Evolutionary conservation across 2,888 invertebrate genomes (phyloP).

Genomic region (Drosophila kuntzei): DNA sequence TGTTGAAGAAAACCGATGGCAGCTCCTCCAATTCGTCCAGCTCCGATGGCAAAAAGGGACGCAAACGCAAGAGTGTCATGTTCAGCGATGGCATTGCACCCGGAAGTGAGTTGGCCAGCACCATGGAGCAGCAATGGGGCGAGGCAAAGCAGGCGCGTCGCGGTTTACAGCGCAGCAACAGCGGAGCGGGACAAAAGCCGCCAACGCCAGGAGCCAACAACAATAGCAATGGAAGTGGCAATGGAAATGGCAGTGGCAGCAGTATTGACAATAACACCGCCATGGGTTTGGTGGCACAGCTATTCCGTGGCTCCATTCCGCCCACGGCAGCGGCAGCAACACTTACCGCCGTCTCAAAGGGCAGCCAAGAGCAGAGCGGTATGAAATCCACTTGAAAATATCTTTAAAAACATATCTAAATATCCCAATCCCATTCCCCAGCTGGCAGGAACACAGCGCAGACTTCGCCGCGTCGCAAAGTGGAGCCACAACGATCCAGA

Average conservation of each 20-base stretch:
- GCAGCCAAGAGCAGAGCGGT: conserved; percentile 39
- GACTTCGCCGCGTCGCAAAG: conserved; percentile 68
- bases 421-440: background rate
- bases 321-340: conserved; percentile 80
- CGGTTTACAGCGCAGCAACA: conserved; percentile 68
- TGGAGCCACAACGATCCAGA: conserved; percentile 62
- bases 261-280: conserved; percentile 71
- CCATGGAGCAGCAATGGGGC: conserved; percentile 89
- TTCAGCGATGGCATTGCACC: conserved; percentile 96
- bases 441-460: conserved; percentile 56
- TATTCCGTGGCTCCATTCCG: conserved; percentile 83
- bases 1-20: conserved; percentile 88
- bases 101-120: conserved; percentile 92
- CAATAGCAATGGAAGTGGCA: conserved; percentile 27
- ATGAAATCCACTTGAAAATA: background rate
- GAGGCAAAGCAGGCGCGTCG: conserved; percentile 85
- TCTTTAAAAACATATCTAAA: background rate
- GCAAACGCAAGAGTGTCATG: conserved; percentile 91
- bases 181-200: conserved; percentile 55
- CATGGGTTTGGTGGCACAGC: conserved; percentile 80
- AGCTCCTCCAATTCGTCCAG: conserved; percentile 80
- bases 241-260: conserved; percentile 43
- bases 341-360: conserved; percentile 54
- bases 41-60: conserved; percentile 83
- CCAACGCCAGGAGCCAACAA: conserved; percentile 65